A percentile compares a stretch with the other conserved stretches of the same genome.
These are phyloP conservation scores for Malthinus seriepunctatus DNA, from an alignment of 2,888 invertebrate species.

Conservation along the genomic window DNA sequence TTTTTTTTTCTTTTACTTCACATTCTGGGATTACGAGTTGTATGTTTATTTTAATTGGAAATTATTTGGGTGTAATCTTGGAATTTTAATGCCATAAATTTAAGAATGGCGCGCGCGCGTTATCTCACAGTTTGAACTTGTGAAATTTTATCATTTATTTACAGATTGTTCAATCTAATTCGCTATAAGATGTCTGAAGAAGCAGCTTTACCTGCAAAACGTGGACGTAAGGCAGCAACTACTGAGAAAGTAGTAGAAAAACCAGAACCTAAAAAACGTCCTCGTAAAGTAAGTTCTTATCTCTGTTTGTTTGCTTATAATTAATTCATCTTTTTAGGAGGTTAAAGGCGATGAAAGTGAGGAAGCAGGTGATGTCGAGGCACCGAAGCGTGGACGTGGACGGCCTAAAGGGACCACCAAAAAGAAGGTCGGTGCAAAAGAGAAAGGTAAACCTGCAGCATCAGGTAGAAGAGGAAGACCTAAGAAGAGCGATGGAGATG, in stretches of 20 bases:
- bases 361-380: slow-evolving; percentile 44
- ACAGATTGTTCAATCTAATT: not conserved
- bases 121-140: slow-evolving; percentile 39
- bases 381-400: slow-evolving; percentile 60
- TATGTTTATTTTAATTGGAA: slow-evolving; percentile 38
- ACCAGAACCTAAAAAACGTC: slow-evolving; percentile 28
- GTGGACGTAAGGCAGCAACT: slow-evolving; percentile 53
- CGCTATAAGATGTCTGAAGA: slow-evolving; percentile 51
- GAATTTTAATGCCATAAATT: slow-evolving; percentile 54
- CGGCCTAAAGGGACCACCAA: slow-evolving; percentile 61
- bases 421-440: slow-evolving; percentile 53
- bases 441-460: slow-evolving; percentile 48
- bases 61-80: slow-evolving; percentile 53
- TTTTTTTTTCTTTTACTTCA: slow-evolving; percentile 38
- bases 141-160: slow-evolving; percentile 1
- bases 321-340: slow-evolving; percentile 27
- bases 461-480: slow-evolving; percentile 55
- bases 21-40: slow-evolving; percentile 31
- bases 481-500: slow-evolving; percentile 55
- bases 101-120: slow-evolving; percentile 51
- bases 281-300: slow-evolving; percentile 7
- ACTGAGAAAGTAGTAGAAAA: slow-evolving; percentile 36
- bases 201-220: slow-evolving; percentile 51
- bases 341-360: slow-evolving; percentile 39
- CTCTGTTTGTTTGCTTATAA: no score